These are phyloP conservation scores for Cephalopachus bancanus DNA, from an alignment of 2,797 vertebrate genomes.

Conservation along the genomic window DNA sequence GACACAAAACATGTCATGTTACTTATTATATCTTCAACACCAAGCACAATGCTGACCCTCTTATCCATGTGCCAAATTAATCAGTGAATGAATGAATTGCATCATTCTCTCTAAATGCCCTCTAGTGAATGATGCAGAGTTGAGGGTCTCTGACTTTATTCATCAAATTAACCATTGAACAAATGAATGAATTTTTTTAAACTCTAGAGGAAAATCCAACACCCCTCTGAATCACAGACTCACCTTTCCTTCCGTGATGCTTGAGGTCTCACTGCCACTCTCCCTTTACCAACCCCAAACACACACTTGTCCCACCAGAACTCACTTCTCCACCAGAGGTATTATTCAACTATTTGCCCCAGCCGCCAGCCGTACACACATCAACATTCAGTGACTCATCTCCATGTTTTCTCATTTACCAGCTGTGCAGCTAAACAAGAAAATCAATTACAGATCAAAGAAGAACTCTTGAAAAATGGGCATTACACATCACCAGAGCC, in stretches of 20 bases:
- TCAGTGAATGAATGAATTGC: accelerated
- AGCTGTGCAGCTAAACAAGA: not conserved
- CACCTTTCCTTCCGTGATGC: too few relatives aligned
- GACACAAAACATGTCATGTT: not conserved
- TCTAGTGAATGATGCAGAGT: accelerated
- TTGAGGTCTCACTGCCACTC: accelerated
- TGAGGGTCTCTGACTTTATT: not conserved
- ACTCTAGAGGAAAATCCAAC: not conserved
- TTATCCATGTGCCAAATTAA: accelerated
- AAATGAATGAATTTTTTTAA: not conserved
- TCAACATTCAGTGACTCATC: accelerated
- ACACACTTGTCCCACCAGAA: not conserved
- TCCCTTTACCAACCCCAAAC: too few relatives aligned
- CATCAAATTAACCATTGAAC: not conserved
- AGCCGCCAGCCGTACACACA: accelerated
- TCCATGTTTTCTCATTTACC: accelerated
- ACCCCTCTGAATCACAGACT: accelerated
- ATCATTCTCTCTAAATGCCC: not conserved
- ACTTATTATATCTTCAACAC: accelerated
- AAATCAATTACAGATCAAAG: too few relatives aligned
- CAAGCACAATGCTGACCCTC: accelerated
- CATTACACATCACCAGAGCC: accelerated
- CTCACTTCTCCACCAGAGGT: not conserved
- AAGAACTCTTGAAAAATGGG: accelerated
- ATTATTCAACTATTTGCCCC: accelerated